Evolutionary conservation across 2,888 invertebrate species (phyloP), one percentile per base, ranked within the genome.

Genomic region (Sicus ferrugineus): DNA sequence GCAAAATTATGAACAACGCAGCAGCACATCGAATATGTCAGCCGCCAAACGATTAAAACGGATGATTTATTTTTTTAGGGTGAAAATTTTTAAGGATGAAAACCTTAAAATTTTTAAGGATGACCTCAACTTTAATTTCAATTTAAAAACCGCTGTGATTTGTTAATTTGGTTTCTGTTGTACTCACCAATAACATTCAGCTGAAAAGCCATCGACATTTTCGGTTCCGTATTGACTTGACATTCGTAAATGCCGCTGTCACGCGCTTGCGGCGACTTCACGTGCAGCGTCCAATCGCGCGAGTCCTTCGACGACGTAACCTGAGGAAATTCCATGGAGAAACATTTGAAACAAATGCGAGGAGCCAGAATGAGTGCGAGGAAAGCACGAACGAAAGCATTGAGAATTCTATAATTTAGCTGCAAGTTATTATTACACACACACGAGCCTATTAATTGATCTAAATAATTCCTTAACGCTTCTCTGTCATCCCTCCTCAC

Each of bases 271-370:
- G 94, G 93, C 79, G 92, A 93, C 86, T 93, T 94, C 81, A 95
- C 93, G 86, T 94, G 94, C 70, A 95, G 87, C 73, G 93, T 94
- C 94, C 94, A 95, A 86, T 94, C 94, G 83, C 94, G 93, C 56
- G 93, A 92, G 84, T 93, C 93, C 85, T 94, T 93, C 58, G 83
- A 79, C 71, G 81, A 79, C 65, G 80, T 82, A 73, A 84, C 84
- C 84, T 84, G 62, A 23, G 54, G 61, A 52, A 66, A 52, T 19
- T 31, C 14, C 66, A 21, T 54, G 28, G 4, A 46, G 52, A 52
- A 66, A 46, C 11, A 21, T 1, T 50, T 19, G 21, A 9, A 23
- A 7, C 5, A 50, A 9, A n/a, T 50, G 23, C 3, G 19, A 5
- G 50, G 3, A 46, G 46, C 16, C 34, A 11, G 3, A 9, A 4